These are phyloP conservation scores for Syngnathus typhle DNA, from an alignment of 2,113 vertebrate species.

Conservation along the genomic window DNA sequence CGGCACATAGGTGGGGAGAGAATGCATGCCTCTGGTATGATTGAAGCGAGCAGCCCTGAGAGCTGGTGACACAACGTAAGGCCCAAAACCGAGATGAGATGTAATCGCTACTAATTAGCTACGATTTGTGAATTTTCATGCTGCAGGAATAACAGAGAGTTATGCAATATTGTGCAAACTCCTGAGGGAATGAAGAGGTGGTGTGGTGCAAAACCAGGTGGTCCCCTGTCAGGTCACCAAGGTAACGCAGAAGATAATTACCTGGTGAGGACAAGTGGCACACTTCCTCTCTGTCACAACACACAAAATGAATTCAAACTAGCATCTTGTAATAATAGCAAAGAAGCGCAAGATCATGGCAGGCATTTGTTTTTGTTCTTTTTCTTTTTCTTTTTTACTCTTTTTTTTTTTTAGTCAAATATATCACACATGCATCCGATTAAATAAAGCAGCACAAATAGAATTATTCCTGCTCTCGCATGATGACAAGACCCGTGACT, in stretches of 20 bases:
- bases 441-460: slow-evolving; percentile 46
- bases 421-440: slow-evolving; percentile 56
- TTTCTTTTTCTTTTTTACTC: slow-evolving; percentile 16
- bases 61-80: slow-evolving; percentile 37
- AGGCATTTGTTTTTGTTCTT: not conserved
- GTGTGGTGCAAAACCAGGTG: slow-evolving; percentile 34
- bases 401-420: slow-evolving; percentile 32
- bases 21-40: slow-evolving; percentile 25
- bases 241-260: slow-evolving; percentile 48
- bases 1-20: slow-evolving; percentile 43
- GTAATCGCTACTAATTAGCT: slow-evolving; percentile 49
- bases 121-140: slow-evolving; percentile 38
- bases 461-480: not conserved
- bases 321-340: not conserved
- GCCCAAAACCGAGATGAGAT: slow-evolving; percentile 39
- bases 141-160: slow-evolving; percentile 35
- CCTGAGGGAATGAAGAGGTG: slow-evolving; percentile 24
- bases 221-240: slow-evolving; percentile 43
- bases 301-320: not conserved
- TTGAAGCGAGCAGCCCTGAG: slow-evolving; percentile 22
- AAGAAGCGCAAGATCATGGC: slow-evolving; percentile 2
- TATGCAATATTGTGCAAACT: slow-evolving; percentile 20
- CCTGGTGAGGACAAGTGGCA: slow-evolving; percentile 2
- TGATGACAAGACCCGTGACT: not conserved
- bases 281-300: not conserved